Evolutionary conservation across 1,140 invertebrate genomes (phyloP), one percentile per base, ranked within the genome.

Genomic region (Megathymus violae): DNA sequence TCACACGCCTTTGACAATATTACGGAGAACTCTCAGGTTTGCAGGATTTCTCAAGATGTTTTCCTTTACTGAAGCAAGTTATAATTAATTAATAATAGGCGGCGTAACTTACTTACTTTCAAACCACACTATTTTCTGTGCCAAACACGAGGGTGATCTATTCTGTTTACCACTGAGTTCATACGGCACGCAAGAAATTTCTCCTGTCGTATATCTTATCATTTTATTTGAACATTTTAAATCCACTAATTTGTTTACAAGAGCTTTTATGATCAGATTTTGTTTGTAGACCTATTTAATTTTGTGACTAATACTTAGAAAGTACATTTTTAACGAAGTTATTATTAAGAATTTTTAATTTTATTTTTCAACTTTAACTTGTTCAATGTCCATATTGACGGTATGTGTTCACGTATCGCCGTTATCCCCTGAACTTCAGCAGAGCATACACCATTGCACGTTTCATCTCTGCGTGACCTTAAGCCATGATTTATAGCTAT

Each of bases 281-380:
- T 31, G 27, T 7, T 31, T 31, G 9, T 31, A 7, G 9, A 31
- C 4, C 1, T 4, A 1, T 4, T 31, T 31, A 31, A n/a, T n/a
- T 31, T 31, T 31, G 9, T 31, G 27, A 7, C 4, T 31, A 31
- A 31, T 7, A 31, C 27, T 31, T 31, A 9, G 9, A 31, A 31
- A 31, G 4, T 31, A 31, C 4, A 1, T 4, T 31, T 31, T 31
- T 4, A 7, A 31, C n/a, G n/a, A n/a, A n/a, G n/a, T n/a, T n/a
- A n/a, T n/a, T n/a, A n/a, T n/a, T n/a, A n/a, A n/a, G n/a, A n/a
- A n/a, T n/a, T n/a, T n/a, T n/a, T n/a, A n/a, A n/a, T n/a, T n/a
- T n/a, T n/a, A n/a, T n/a, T n/a, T 41, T 47, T 51, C 41, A 68
- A 69, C 62, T 69, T 70, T 66, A 76, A 75, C 72, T 76, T 74